Base-by-base conservation (phyloP, 2,113 vertebrate genomes). In the Gambusia holbrooki region DNA sequence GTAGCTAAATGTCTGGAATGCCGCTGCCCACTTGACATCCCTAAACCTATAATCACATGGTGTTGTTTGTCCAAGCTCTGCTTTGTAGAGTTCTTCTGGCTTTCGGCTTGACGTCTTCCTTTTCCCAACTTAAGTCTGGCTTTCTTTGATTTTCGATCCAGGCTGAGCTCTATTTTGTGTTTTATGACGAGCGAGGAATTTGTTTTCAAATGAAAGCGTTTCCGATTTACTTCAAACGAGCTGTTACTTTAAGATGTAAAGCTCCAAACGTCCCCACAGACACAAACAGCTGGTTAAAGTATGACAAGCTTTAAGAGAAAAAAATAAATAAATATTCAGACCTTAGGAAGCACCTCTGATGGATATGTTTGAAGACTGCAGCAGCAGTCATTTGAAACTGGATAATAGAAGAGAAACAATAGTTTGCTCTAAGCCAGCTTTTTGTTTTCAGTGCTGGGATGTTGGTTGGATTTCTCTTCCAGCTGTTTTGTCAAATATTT, bases 1-100 rank as follows among this genome's bases (percentile, higher is more conserved):
- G 0, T 30, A 77, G 73, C 72, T 51, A 85, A 89, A 89, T 29
- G 81, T 83, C 71, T 72, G 89, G 90, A 90, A 91, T 83, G 86
- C 64, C 58, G 27, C 71, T 14, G 78, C 40, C 42, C 60, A 79
- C 71, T 74, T 73, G 84, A 84, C 86, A 79, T 81, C 64, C 66
- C 69, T 60, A 30, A 79, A 84, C 82, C 76, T 79, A 78, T 71
- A 88, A 92, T 88, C 81, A 84, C 67, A 5, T 1, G 60, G 74
- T 73, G 82, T 75, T 90, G 83, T 89, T 84, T 83, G 76, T 76
- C 82, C 65, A 42, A 17, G 13, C 70, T 30, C 61, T 9, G 35
- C 62, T 77, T 77, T 73, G 51, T 32, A n/a, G 37, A 29, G 19
- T 71, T 65, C 40, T 30, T 66, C 51, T 45, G 66, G 32, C 14